phyloP scores from a whole-genome alignment of 1,140 invertebrate genomes.

The Hylaeus volcanicus region DNA sequence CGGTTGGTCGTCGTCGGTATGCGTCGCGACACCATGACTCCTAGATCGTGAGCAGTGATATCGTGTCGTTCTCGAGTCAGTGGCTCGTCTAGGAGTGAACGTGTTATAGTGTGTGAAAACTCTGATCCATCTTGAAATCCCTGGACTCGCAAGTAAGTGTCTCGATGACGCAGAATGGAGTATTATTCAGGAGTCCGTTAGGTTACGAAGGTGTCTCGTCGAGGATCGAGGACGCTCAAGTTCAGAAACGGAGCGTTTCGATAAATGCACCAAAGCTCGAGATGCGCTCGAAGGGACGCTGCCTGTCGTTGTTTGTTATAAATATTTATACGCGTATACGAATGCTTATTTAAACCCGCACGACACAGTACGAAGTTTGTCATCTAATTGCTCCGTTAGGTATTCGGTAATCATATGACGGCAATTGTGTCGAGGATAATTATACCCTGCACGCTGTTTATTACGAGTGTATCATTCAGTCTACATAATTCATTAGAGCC shows the following conservation, averaged over 20 bases:
- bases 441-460: neutral
- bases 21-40: neutral
- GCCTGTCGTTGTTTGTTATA: too few relatives aligned
- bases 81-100: neutral
- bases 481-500: too few relatives aligned
- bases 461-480: neutral
- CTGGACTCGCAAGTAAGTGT: neutral
- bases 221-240: too few relatives aligned
- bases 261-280: neutral
- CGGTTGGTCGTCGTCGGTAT: neutral
- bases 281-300: too few relatives aligned
- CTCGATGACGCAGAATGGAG: too few relatives aligned
- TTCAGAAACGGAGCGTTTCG: too few relatives aligned
- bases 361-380: neutral
- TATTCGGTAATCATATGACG: neutral
- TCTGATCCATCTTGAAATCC: too few relatives aligned
- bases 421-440: neutral
- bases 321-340: too few relatives aligned
- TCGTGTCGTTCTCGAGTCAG: neutral
- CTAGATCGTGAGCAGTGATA: neutral
- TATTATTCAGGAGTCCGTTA: too few relatives aligned
- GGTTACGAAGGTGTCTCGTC: too few relatives aligned
- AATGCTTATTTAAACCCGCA: too few relatives aligned
- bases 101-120: neutral
- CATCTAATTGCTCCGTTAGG: neutral